Base-by-base conservation (phyloP, 2,888 invertebrate genomes). In the Argyresthia albistria region DNA sequence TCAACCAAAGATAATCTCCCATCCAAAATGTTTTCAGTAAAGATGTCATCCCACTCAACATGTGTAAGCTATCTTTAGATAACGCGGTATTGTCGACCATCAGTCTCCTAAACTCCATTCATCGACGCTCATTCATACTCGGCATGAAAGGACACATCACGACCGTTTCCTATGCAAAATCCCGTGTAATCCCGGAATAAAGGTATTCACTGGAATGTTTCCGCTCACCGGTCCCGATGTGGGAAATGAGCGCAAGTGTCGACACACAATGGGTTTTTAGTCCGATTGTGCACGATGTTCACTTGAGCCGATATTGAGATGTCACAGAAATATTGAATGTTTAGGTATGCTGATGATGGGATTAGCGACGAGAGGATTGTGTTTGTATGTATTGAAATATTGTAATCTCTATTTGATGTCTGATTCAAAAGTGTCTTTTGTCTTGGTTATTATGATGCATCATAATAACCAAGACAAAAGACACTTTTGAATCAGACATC, bases 161-260 rank as follows among this genome's bases (percentile, higher is more conserved):
- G 79, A 77, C 73, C 74, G 76, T 70, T 84, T 82, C 86, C 87
- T 86, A 87, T 82, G 84, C 84, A 81, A 83, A 83, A 83, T 80
- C 67, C 73, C 67, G 63, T 69, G 67, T 84, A 83, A 87, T 87
- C 83, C 83, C 74, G 76, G 82, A 78, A 84, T 80, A 86, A 86
- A 83, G 76, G 77, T 64, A 66, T 65, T 63, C 69, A 72, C 69
- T 68, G 68, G 67, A 73, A 80, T 78, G 76, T 75, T 84, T 86
- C 84, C 84, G 81, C 69, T 70, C 58, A 61, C 59, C 47, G 49
- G 25, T 25, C 25, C 25, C 25, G 35, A 48, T 51, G 58, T 63
- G 63, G 59, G 62, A 65, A 59, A 43, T 53, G 57, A 60, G 52
- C 46, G 47, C 63, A 65, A 66, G 62, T 65, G 64, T 60, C 52